Conservation (phyloP, 2,888 invertebrate species). For the Drosophila atripex region DNA sequence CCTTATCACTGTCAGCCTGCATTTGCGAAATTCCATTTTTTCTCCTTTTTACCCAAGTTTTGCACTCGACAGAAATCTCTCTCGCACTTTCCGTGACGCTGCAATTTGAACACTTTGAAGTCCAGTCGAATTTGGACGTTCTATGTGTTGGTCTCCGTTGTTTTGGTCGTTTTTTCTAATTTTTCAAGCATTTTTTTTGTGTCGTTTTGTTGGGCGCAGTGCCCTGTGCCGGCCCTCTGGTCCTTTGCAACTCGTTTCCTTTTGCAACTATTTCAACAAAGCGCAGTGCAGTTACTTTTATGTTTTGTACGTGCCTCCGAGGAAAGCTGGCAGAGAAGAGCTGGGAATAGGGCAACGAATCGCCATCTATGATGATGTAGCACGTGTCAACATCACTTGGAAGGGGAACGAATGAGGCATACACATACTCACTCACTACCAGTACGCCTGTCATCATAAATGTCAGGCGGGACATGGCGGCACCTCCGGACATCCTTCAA, state of each 20-base stretch:
- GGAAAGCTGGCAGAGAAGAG: slow-evolving; percentile 59
- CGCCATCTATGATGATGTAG: slow-evolving; percentile 76
- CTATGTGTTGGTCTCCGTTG: slow-evolving; percentile 40
- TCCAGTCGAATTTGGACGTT: slow-evolving; percentile 69
- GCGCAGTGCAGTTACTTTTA: slow-evolving; percentile 78
- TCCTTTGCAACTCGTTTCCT: slow-evolving; percentile 64
- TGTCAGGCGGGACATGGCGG: slow-evolving; percentile 50
- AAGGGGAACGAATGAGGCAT: slow-evolving; percentile 34
- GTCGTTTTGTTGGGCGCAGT: slow-evolving; percentile 16
- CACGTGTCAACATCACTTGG: slow-evolving; percentile 76
- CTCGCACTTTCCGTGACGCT: slow-evolving; percentile 56
- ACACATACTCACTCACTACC: slow-evolving; percentile 46
- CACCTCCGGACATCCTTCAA: slow-evolving; percentile 18
- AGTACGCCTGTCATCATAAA: slow-evolving; percentile 76
- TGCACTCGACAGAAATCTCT: slow-evolving; percentile 51
- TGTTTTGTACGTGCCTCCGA: slow-evolving; percentile 73
- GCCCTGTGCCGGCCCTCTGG: slow-evolving; percentile 51
- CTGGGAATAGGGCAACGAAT: slow-evolving; percentile 35
- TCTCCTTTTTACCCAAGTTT: slow-evolving; percentile 9
- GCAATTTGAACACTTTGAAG: slow-evolving; percentile 77
- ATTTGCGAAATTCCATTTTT: not conserved
- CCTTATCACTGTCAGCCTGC: slow-evolving; percentile 49
- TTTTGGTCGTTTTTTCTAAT: slow-evolving; percentile 26
- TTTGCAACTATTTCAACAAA: slow-evolving; percentile 78
- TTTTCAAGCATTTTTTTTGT: slow-evolving; percentile 25